Evolutionary conservation across 2,113 vertebrate genomes (phyloP).

Genomic region (Chaetorhynchus papuensis): DNA sequence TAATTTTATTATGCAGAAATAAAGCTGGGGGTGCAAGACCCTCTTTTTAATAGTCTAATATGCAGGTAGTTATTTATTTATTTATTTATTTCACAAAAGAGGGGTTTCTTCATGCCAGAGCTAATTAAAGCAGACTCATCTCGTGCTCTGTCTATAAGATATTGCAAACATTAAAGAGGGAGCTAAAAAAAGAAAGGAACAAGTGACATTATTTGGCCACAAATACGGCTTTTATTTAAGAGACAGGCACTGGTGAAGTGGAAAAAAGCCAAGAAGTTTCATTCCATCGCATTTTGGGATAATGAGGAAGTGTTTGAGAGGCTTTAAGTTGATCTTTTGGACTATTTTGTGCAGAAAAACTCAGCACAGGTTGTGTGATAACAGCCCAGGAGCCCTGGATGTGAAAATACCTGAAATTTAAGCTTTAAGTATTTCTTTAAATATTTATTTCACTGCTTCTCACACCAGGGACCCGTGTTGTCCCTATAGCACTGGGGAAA

Average conservation of each 20-base stretch:
- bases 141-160: background rate
- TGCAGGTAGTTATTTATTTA: background rate
- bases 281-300: background rate
- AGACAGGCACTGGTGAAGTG: background rate
- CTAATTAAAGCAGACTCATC: constrained; percentile 17
- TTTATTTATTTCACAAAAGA: background rate
- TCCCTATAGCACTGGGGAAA: background rate
- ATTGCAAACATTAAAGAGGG: background rate
- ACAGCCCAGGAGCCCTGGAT: fast-evolving
- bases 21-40: background rate
- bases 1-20: background rate
- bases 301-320: background rate
- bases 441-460: background rate
- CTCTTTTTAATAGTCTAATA: background rate
- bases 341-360: background rate
- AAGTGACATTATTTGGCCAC: background rate
- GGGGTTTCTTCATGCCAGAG: background rate
- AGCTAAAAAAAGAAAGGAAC: background rate
- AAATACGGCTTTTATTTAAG: background rate
- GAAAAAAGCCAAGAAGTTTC: background rate
- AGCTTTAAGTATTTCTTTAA: background rate
- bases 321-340: background rate
- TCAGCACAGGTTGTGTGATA: background rate
- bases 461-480: background rate
- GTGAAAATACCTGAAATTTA: background rate